phyloP scores from a whole-genome alignment of 92 coral and sea anemone genomes.

The Palythoa grandis region DNA sequence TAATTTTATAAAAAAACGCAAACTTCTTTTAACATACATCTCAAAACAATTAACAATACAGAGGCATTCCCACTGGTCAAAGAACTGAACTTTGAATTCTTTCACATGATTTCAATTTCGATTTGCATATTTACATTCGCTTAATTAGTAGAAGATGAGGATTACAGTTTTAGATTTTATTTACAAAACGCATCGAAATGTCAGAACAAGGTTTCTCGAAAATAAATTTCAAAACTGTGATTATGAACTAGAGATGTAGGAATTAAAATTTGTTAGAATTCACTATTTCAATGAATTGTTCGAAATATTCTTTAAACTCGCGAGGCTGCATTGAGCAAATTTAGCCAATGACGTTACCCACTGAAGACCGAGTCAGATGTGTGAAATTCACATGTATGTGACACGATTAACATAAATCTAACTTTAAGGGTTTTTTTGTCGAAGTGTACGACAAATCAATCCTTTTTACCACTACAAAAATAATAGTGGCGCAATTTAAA shows the following conservation, averaged over 20 bases:
- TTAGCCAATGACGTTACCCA: not conserved
- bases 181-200: not conserved
- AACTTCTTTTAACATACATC: no score
- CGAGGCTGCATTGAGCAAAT: not conserved
- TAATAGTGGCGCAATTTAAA: conserved; percentile 6
- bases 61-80: not conserved
- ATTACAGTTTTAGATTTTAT: not conserved
- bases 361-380: not conserved
- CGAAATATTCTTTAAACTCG: not conserved
- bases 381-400: conserved; percentile 3
- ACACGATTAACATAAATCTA: not conserved
- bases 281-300: not conserved
- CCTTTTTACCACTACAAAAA: not conserved
- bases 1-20: no score
- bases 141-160: not conserved
- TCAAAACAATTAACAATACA: not conserved
- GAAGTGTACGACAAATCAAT: not conserved
- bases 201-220: not conserved
- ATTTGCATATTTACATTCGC: not conserved
- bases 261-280: not conserved
- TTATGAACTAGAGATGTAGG: not conserved
- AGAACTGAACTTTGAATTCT: not conserved
- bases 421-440: not conserved
- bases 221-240: not conserved
- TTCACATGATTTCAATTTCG: not conserved